Evolutionary conservation across 2,797 vertebrate genomes (phyloP).

Genomic region (Anomalospiza imberbis): DNA sequence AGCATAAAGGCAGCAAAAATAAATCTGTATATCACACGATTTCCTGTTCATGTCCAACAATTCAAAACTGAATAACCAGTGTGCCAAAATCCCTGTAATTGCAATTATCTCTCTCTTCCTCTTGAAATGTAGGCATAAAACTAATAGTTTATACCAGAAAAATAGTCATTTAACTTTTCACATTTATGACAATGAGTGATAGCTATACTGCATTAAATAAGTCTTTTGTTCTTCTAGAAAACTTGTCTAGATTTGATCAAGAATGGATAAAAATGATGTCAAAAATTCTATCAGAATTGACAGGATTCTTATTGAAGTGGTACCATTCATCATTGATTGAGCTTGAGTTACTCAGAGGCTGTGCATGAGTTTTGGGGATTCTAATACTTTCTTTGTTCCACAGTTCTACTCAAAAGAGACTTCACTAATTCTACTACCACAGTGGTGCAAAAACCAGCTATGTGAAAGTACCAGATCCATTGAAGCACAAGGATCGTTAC

Average conservation of each 20-base stretch:
- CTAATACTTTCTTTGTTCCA: neutral
- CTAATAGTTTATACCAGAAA: conserved; percentile 1
- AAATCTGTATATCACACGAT: neutral
- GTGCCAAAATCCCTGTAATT: neutral
- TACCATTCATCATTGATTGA: neutral
- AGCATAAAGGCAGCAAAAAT: neutral
- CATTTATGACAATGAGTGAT: conserved; percentile 29
- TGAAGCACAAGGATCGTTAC: neutral
- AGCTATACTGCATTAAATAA: neutral
- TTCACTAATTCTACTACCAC: neutral
- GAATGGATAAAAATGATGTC: neutral
- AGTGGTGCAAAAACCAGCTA: conserved; percentile 15
- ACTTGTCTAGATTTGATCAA: neutral
- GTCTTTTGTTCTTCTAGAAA: neutral
- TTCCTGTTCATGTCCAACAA: neutral
- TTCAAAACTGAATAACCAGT: neutral
- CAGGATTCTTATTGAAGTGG: neutral
- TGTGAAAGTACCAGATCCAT: neutral
- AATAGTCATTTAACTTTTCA: conserved; percentile 29
- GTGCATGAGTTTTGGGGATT: neutral
- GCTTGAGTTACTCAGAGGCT: neutral
- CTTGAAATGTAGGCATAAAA: neutral
- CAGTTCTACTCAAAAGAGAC: neutral
- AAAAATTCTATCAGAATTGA: conserved; percentile 13
- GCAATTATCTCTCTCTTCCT: neutral